Evolutionary conservation across 2,113 vertebrate species (phyloP).

Genomic region (Mormyrus iriodes): DNA sequence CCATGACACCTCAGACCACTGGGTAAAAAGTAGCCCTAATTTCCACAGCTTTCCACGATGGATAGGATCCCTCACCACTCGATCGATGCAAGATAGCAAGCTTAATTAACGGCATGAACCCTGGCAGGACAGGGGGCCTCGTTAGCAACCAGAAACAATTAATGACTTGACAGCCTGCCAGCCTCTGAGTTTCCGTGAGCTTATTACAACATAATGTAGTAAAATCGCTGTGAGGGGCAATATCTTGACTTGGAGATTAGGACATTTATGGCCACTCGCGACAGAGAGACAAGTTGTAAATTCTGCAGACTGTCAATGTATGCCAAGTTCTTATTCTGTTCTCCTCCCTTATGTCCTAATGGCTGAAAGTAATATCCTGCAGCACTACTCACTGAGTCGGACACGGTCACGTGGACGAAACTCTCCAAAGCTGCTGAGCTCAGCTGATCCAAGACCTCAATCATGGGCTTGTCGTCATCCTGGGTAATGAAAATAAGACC

Average conservation of each 20-base stretch:
- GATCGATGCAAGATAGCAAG: conserved; percentile 16
- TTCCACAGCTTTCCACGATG: neutral
- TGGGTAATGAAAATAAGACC: conserved; percentile 40
- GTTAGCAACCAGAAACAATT: neutral
- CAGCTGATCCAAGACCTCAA: conserved; percentile 96
- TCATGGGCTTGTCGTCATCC: conserved; percentile 99
- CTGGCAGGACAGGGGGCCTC: neutral
- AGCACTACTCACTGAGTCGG: conserved; percentile 79
- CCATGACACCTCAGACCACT: neutral
- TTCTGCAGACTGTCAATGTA: neutral
- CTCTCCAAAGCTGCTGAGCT: conserved; percentile 93
- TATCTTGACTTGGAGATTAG: neutral
- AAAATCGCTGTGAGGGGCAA: neutral
- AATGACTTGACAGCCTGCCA: neutral
- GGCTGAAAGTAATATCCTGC: neutral
- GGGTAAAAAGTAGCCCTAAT: neutral
- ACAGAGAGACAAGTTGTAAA: neutral
- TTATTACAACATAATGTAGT: neutral
- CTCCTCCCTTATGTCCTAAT: neutral
- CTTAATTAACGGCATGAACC: neutral
- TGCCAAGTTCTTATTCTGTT: neutral
- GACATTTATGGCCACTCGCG: neutral
- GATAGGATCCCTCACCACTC: neutral
- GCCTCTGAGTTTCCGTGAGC: neutral
- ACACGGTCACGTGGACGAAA: conserved; percentile 89